Base-by-base conservation (phyloP, 2,113 vertebrate genomes). In the Nestor notabilis region DNA sequence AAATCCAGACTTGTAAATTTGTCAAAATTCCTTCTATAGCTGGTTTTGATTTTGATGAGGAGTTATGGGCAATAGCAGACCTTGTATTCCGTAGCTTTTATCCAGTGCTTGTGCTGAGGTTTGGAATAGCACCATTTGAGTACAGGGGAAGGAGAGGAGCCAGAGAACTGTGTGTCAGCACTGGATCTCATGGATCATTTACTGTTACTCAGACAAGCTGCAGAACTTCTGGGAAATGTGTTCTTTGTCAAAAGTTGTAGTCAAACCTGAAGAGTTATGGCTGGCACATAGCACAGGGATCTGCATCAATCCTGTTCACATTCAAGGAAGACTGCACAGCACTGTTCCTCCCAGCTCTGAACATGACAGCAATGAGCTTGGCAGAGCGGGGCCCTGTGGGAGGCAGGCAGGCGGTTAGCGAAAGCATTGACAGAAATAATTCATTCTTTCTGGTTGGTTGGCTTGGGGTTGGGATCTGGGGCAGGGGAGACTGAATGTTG, bases 191-290 rank as follows among this genome's bases (percentile, higher is more conserved):
- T 1, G 52, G 70, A 55, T 19, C 88, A 64, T 53, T 80, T 76
- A 65, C 60, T 25, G 41, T 44, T 70, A 44, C 66, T 83, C 41
- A 78, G 79, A 86, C 6, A 63, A 94, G 75, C 12, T 63, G 44
- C 81, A 90, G 55, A 83, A 61, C 31, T 79, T 52, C 69, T 79
- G 70, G 76, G 55, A 84, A 94, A 94, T 37, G 39, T 41, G 18
- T 31, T 70, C 52, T 52, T 91, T 43, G 63, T 28, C 69, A 47
- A 50, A 85, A 89, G 49, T 13, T 63, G 56, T 17, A 79, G 70
- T 56, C 50, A 52, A 83, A 89, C 41, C 65, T 21, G 17, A 71
- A 68, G 72, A 92, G 46, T 64, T 68, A 81, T 1, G 11, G 66
- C 39, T 41, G 35, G 28, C 50, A 83, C 31, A 29, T 49, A 63